Base-by-base conservation (phyloP, 2,113 vertebrate genomes). In the Pachypanchax playfairii region DNA sequence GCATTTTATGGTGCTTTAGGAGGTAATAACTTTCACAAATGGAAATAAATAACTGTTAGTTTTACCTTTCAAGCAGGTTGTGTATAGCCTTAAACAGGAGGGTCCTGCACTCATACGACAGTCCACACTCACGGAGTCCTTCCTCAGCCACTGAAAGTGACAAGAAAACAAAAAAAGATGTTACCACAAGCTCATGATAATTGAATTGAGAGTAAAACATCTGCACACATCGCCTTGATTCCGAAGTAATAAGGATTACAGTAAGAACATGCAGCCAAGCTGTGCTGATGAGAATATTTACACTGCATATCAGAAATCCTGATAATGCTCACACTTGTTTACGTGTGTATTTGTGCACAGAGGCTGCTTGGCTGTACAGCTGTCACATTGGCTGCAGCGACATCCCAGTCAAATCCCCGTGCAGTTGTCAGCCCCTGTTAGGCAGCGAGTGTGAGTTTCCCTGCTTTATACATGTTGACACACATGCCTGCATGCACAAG, bases 21-120 rank as follows among this genome's bases (percentile, higher is more conserved):
- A n/a, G n/a, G n/a, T 10, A 33, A 11, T 33, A 33, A 33, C 4
- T 33, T 11, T 2, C 2, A 33, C 8, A 10, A 33, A 36, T 36
- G 14, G 12, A 2, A 14, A 14, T 14, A 13, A n/a, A n/a, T n/a
- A n/a, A n/a, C n/a, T n/a, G n/a, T n/a, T 29, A 7, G 65, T 68
- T 88, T 93, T 95, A 98, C 97, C 97, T 98, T 91, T 99, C 97
- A 90, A 99, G 89, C 79, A 99, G 91, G 89, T 98, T 99, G 90
- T 99, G 97, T 84, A 99, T 96, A 46, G 97, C 97, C 92, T 99
- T 98, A 91, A 99, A 99, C 85, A 99, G 96, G 70, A 99, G 93
- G 12, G 96, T 99, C 85, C 96, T 89, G 84, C 97, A 99, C 90
- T 99, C 97, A 49, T 99, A 99, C 62, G 97, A 96, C 87, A 98